These are phyloP conservation scores for Conger conger DNA, from an alignment of 2,113 vertebrate genomes.

Conservation along the genomic window DNA sequence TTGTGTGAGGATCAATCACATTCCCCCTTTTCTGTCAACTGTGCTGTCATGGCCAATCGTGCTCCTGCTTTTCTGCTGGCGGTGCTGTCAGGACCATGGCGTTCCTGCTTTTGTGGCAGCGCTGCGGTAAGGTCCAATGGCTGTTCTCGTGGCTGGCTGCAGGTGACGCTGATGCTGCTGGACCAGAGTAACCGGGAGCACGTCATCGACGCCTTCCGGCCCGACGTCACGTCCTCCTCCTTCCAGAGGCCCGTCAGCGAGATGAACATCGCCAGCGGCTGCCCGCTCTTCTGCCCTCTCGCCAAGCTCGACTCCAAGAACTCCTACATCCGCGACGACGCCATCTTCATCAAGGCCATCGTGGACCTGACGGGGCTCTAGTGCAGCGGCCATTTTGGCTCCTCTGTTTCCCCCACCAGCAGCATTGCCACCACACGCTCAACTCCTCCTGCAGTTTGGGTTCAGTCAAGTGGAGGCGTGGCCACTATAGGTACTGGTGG, in stretches of 20 bases:
- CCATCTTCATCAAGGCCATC: slow-evolving; percentile 96
- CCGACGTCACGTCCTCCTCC: slow-evolving; percentile 87
- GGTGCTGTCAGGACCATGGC: background rate
- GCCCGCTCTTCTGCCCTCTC: slow-evolving; percentile 93
- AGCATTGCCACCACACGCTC: background rate
- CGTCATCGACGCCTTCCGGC: slow-evolving; percentile 93
- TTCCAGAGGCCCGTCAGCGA: slow-evolving; percentile 91
- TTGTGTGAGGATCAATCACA: background rate
- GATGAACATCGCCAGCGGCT: slow-evolving; percentile 98
- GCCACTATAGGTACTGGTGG: background rate
- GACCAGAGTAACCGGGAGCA: slow-evolving; percentile 97
- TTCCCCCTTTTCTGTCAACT: no score
- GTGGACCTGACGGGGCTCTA: slow-evolving; percentile 95
- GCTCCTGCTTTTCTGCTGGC: no score
- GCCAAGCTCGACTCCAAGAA: slow-evolving; percentile 89
- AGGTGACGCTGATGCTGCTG: slow-evolving; percentile 97
- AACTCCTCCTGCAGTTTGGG: background rate
- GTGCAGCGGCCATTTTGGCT: slow-evolving; percentile 24
- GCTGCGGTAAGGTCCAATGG: background rate
- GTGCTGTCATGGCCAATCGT: no score
- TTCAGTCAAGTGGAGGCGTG: background rate
- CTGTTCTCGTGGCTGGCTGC: background rate
- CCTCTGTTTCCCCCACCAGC: slow-evolving; percentile 34
- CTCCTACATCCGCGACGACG: slow-evolving; percentile 90
- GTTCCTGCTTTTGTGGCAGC: background rate